These are phyloP conservation scores for Halocaridina rubra DNA, from an alignment of 2,888 invertebrate species.

Conservation along the genomic window DNA sequence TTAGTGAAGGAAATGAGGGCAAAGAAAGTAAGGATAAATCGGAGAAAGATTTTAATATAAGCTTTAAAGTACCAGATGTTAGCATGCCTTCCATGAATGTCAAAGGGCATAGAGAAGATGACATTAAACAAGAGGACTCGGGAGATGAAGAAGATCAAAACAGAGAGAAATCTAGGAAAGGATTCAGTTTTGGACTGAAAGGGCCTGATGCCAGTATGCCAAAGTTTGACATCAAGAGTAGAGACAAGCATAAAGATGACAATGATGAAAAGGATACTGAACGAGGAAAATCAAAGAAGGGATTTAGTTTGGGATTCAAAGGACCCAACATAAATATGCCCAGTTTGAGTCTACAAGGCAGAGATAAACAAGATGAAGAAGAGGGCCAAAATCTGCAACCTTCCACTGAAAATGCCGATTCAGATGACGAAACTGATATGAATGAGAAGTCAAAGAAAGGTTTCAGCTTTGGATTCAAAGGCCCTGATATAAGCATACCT, in stretches of 20 bases:
- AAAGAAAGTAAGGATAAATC: not conserved
- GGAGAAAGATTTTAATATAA: constrained; percentile 2
- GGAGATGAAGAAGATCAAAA: not conserved
- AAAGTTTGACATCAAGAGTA: constrained; percentile 16
- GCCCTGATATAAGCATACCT: constrained; percentile 9
- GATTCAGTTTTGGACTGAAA: constrained; percentile 35
- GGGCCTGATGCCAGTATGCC: constrained; percentile 25
- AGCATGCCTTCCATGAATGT: not conserved
- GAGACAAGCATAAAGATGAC: not conserved
- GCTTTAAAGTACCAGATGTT: constrained; percentile 12
- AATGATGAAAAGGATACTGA: not conserved
- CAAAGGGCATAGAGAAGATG: not conserved
- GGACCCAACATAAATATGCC: constrained; percentile 20
- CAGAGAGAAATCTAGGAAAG: not conserved
- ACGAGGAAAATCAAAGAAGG: not conserved
- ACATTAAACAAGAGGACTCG: not conserved
- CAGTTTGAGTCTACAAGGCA: not conserved
- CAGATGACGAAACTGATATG: not conserved
- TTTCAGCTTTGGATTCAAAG: not conserved
- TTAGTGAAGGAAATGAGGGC: not conserved
- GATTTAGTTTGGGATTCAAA: not conserved
- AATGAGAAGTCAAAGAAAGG: not conserved
- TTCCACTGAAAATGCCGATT: not conserved
- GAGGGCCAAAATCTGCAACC: not conserved
- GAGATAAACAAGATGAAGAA: not conserved